phyloP scores from a whole-genome alignment of 2,113 vertebrate species.

The Ptychochromis oligacanthus region DNA sequence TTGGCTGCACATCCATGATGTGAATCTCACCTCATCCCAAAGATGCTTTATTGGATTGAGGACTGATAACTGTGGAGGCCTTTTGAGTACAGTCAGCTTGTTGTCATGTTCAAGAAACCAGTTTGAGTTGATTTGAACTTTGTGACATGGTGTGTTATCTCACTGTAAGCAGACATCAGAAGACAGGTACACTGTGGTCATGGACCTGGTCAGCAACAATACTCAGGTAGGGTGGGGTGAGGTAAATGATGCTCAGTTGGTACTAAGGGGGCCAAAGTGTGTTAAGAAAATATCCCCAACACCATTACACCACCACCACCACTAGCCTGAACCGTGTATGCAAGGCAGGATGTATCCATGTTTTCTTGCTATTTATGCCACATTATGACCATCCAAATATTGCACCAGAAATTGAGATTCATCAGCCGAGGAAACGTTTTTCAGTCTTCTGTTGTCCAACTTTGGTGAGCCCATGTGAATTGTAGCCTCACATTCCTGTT shows the following conservation, averaged over 20 bases:
- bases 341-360: rapidly evolving
- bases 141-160: not conserved
- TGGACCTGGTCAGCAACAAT: not conserved
- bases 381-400: not conserved
- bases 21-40: no score
- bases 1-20: no score
- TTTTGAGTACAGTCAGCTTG: not conserved
- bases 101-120: not conserved
- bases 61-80: not conserved
- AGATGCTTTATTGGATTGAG: not conserved
- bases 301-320: no score
- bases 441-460: not conserved
- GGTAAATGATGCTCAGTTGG: no score
- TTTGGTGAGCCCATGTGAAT: not conserved
- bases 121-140: not conserved
- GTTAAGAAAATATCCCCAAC: no score
- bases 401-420: not conserved
- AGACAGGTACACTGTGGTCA: not conserved
- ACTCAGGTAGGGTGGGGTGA: no score
- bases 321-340: no score
- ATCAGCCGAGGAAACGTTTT: not conserved
- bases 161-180: not conserved
- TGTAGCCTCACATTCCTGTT: not conserved
- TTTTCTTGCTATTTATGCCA: not conserved
- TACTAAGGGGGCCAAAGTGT: no score